Evolutionary conservation across 2,113 vertebrate genomes (phyloP).

Genomic region (Dicaeum eximium): DNA sequence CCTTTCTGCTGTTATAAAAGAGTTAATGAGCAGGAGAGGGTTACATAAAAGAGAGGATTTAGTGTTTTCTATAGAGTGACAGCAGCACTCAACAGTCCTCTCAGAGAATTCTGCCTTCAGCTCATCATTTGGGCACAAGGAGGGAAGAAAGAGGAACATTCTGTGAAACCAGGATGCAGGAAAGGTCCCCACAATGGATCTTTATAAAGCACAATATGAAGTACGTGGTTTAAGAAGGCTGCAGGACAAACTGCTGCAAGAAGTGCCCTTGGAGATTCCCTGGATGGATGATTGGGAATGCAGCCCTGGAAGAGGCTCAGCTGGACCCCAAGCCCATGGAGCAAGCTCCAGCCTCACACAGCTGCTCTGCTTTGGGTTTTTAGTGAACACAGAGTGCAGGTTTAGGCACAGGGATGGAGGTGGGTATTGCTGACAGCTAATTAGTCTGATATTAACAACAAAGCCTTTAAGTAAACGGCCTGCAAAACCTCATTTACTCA

Average conservation of each 20-base stretch:
- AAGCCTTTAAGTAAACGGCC: slow-evolving; percentile 34
- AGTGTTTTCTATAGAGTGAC: background rate
- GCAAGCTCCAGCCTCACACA: background rate
- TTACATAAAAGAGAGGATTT: background rate
- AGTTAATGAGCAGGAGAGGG: background rate
- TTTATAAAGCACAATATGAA: accelerated
- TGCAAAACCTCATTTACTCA: slow-evolving; percentile 39
- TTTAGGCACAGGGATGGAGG: background rate
- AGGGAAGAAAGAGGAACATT: background rate
- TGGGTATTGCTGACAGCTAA: slow-evolving; percentile 8
- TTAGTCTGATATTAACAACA: slow-evolving; percentile 35
- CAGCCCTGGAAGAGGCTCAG: background rate
- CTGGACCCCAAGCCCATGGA: background rate
- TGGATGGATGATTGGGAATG: background rate
- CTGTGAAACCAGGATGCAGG: background rate
- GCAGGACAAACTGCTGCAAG: background rate
- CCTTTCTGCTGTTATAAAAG: background rate
- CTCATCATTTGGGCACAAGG: background rate
- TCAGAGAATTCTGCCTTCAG: background rate
- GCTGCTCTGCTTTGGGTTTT: background rate
- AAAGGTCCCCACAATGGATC: background rate
- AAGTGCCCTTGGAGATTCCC: background rate
- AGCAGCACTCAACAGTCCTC: background rate
- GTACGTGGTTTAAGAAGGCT: background rate
- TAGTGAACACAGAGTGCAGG: background rate